Evolutionary conservation across 2,113 vertebrate genomes (phyloP).

Genomic region (Mus pahari): DNA sequence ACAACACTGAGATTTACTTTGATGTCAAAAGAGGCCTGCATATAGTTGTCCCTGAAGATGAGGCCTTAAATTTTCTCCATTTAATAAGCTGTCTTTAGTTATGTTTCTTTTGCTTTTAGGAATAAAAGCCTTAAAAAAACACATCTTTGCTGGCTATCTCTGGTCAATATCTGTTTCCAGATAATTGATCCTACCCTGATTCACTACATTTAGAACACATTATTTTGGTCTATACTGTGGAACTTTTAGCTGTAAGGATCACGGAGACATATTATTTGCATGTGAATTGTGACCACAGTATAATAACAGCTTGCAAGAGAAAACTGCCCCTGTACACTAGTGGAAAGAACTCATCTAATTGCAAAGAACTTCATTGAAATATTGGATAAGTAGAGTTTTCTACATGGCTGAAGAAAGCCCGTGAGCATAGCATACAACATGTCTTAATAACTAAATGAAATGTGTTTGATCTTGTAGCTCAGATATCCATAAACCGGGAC

Average conservation of each 20-base stretch:
- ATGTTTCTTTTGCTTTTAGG: background rate
- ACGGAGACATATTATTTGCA: background rate
- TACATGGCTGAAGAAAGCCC: background rate
- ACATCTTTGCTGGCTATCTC: background rate
- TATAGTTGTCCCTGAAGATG: background rate
- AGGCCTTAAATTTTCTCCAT: background rate
- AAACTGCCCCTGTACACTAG: background rate
- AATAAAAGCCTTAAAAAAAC: background rate
- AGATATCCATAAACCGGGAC: background rate
- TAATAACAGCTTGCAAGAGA: background rate
- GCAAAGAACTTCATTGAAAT: background rate
- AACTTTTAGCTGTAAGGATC: background rate
- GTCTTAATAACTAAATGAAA: background rate
- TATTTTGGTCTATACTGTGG: background rate
- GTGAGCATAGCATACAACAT: background rate
- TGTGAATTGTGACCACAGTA: background rate
- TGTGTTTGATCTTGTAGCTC: background rate
- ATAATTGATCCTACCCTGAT: background rate
- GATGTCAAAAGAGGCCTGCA: background rate
- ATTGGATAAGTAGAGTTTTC: background rate
- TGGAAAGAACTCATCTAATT: conserved; percentile 18
- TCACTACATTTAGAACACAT: background rate
- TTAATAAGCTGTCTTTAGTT: background rate
- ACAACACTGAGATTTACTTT: background rate
- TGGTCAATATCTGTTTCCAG: background rate